Evolutionary conservation across 1,140 invertebrate species (phyloP), one percentile per base, ranked within the genome.

Genomic region (Proales similis): DNA sequence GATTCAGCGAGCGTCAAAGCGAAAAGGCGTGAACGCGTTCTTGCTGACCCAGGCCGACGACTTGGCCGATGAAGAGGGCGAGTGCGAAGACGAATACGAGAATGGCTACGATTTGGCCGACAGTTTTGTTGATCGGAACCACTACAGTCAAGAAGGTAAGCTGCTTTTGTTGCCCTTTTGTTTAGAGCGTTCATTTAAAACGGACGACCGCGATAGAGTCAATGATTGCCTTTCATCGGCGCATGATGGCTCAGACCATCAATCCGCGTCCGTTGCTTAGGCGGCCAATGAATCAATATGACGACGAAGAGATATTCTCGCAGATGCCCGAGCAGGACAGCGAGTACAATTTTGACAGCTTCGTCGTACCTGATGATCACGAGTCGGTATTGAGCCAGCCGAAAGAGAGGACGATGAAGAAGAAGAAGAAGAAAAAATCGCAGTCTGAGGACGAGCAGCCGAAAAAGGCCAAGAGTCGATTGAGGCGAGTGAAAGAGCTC

Each of bases 261-360:
- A 20, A 27, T 57, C 4, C 14, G 45, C 36, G 45, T 19, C 45
- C 51, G 22, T 42, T 57, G 36, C n/a, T 57, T 6, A 19, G 12
- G 4, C 45, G 45, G 29, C 51, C 39, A 26, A 39, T 29, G 30
- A 57, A 26, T 24, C 20, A 42, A 43, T 27, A 29, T 27, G 51
- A 57, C 27, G 36, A 26, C 2, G 51, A 57, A 24, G 51, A 57
- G 6, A 57, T 57, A 57, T 57, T 57, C 45, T 57, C 51, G 9
- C 51, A 57, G 32, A 27, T 42, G 51, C 51, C 51, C 9, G 30
- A 36, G 1, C 51, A 57, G 17, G 51, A 57, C 20, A 24, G 36
- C 5, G 27, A 22, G 19, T 57, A 57, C 32, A 42, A 14, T 38
- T 57, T 42, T 14, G 51, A 57, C 9, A 57, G 51, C n/a, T 57